Conservation (phyloP, 2,888 invertebrate species). For the Oxyscelio sp. region DNA sequence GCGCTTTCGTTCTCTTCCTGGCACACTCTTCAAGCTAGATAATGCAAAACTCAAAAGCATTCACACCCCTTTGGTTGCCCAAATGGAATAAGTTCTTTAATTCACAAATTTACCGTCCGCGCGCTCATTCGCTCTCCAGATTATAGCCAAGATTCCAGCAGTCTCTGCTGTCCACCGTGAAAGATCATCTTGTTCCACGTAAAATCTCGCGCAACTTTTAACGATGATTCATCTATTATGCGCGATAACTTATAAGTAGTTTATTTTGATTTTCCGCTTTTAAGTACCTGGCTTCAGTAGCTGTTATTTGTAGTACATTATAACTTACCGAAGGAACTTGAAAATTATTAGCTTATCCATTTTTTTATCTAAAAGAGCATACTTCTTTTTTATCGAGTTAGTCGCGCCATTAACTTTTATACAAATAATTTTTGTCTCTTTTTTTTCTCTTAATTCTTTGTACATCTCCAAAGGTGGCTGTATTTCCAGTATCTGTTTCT, state of each 20-base stretch:
- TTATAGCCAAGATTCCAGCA: conserved; percentile 76
- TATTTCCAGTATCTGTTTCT: background rate
- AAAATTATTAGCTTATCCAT: background rate
- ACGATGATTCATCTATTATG: conserved; percentile 62
- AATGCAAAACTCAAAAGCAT: conserved; percentile 87
- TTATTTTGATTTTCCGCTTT: conserved; percentile 48
- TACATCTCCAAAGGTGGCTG: no score
- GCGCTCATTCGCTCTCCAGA: conserved; percentile 66
- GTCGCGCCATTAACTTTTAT: no score
- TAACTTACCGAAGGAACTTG: background rate
- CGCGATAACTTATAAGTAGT: conserved; percentile 54
- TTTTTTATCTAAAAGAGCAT: no score
- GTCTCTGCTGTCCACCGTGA: conserved; percentile 76
- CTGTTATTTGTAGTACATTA: background rate
- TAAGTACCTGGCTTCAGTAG: conserved; percentile 12
- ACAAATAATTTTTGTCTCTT: no score
- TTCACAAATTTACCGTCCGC: conserved; percentile 87
- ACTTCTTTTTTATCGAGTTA: no score
- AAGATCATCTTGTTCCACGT: conserved; percentile 62
- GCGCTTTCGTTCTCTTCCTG: conserved; percentile 78
- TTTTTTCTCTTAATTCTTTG: no score
- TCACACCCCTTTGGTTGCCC: conserved; percentile 88
- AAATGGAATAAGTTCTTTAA: conserved; percentile 89
- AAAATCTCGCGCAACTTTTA: conserved; percentile 62
- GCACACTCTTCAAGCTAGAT: conserved; percentile 82